These are phyloP conservation scores for Trichonephila inaurata DNA, from an alignment of 1,140 invertebrate genomes.

Conservation along the genomic window DNA sequence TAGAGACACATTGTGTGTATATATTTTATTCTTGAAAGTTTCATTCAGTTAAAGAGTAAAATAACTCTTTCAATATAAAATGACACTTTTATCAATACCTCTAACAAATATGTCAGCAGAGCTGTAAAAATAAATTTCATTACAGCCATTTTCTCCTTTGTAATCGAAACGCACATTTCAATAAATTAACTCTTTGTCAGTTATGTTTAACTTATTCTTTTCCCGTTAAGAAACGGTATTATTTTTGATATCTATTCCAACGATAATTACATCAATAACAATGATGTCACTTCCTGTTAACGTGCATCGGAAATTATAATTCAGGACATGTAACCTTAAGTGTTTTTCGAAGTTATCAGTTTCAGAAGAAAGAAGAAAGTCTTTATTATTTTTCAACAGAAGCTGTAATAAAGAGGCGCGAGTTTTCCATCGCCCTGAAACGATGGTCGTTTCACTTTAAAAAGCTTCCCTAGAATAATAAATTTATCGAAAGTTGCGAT, in stretches of 20 bases:
- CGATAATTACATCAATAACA: background rate
- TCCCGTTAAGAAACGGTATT: background rate
- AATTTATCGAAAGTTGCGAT: slow-evolving; percentile 27
- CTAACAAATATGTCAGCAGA: background rate
- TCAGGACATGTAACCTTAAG: background rate
- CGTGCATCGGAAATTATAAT: background rate
- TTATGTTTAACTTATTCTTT: background rate
- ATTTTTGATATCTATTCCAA: background rate
- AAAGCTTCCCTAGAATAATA: background rate
- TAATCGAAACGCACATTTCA: background rate
- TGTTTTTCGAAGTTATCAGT: background rate
- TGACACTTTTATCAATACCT: too few species aligned
- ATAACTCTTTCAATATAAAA: too few species aligned
- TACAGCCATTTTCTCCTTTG: background rate
- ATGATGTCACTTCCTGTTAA: background rate
- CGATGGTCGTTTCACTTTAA: background rate
- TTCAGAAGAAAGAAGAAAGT: background rate
- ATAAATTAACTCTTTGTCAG: background rate
- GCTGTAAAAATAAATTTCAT: background rate
- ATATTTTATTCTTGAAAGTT: too few species aligned
- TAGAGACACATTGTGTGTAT: too few species aligned
- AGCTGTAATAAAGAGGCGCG: background rate
- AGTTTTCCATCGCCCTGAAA: background rate
- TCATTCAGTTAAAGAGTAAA: too few species aligned
- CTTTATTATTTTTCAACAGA: background rate